Percentiles rank a stretch among this genome's conserved stretches.
Conservation (phyloP, 2,797 vertebrate species). For the Pitangus sulphuratus region DNA sequence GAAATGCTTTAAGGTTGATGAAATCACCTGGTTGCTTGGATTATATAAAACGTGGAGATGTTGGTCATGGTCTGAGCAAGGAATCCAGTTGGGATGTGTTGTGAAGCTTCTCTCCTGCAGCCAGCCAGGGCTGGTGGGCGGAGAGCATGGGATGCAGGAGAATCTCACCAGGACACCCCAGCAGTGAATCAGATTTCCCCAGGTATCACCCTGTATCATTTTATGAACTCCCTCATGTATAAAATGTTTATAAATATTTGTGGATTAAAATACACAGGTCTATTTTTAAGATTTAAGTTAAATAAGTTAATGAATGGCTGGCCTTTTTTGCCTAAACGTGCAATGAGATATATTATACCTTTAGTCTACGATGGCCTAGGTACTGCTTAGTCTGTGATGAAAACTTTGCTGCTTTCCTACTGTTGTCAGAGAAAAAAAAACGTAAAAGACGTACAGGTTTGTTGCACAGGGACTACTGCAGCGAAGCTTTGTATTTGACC, state of each 20-base stretch:
- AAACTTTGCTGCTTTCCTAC: constrained; percentile 63
- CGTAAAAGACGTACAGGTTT: constrained; percentile 14
- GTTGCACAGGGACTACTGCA: constrained; percentile 36
- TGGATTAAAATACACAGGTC: constrained; percentile 69
- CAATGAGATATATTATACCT: constrained; percentile 59
- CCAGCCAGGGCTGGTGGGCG: neutral
- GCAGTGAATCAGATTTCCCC: neutral
- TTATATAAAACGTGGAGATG: neutral
- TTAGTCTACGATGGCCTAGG: constrained; percentile 43
- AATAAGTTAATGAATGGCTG: constrained; percentile 48
- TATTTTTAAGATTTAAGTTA: constrained; percentile 72
- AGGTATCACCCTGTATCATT: neutral
- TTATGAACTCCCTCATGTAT: constrained; percentile 49
- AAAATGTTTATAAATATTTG: constrained; percentile 73
- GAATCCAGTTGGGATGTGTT: neutral
- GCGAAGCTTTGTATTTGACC: constrained; percentile 65
- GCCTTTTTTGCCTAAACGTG: constrained; percentile 59
- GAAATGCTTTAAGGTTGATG: neutral
- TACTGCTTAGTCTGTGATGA: constrained; percentile 65
- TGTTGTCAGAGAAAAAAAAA: constrained; percentile 48
- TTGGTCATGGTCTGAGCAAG: neutral
- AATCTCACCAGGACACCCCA: neutral
- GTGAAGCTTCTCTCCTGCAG: neutral
- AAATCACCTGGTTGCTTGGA: neutral
- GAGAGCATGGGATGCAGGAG: neutral